Percentiles rank a stretch among this genome's conserved stretches.
Conservation (phyloP, 35 echinoderm and acorn worm species). For the Stichopus chloronotus region DNA sequence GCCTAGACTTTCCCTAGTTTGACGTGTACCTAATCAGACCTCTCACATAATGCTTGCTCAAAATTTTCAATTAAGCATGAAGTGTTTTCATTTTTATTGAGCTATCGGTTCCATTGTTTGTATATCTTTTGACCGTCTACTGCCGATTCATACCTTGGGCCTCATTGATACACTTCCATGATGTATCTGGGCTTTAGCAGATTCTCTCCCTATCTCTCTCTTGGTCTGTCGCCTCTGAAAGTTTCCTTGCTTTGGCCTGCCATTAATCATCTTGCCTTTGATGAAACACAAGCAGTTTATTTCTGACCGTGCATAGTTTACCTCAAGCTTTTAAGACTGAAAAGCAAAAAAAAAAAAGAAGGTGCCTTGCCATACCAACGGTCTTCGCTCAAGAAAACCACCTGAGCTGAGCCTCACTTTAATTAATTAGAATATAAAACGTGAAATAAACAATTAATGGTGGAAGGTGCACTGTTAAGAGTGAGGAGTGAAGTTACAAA, state of each 20-base stretch:
- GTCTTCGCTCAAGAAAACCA: background rate
- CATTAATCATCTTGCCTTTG: background rate
- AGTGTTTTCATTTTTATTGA: constrained; percentile 29
- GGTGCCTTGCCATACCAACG: background rate
- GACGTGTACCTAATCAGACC: background rate
- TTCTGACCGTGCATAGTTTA: background rate
- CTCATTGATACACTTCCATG: background rate
- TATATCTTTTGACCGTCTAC: background rate
- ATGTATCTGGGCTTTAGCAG: background rate
- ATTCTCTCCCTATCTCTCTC: background rate
- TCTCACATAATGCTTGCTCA: background rate
- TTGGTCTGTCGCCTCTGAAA: background rate
- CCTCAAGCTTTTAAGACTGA: background rate
- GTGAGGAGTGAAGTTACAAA: constrained; percentile 49
- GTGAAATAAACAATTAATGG: constrained; percentile 61
- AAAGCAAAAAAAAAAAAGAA: background rate
- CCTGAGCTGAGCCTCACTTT: constrained; percentile 55
- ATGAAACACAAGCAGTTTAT: background rate
- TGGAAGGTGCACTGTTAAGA: constrained; percentile 36
- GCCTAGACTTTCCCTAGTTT: background rate
- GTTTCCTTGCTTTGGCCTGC: background rate
- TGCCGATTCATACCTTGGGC: background rate
- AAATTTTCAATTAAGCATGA: constrained; percentile 42
- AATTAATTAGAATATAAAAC: constrained; percentile 65
- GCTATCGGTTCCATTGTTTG: constrained; percentile 43